Conservation (phyloP, 2,888 invertebrate genomes). For the Cheilosia urbana region DNA sequence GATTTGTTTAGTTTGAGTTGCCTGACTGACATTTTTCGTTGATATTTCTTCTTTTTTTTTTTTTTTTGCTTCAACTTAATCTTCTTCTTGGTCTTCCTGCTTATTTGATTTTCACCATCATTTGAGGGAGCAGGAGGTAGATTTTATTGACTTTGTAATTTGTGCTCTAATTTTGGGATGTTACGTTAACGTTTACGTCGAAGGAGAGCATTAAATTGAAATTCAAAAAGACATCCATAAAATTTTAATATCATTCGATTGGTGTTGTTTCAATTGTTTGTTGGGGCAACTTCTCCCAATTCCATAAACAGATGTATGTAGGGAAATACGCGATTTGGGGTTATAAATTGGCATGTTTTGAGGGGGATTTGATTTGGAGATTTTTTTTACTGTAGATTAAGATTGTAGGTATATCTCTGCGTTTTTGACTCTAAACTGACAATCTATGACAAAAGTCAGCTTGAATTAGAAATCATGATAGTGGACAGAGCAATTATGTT, state of each 20-base stretch:
- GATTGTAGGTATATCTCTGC: too few relatives aligned
- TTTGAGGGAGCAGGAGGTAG: slow-evolving; percentile 24
- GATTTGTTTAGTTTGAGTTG: slow-evolving; percentile 75
- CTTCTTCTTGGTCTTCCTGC: slow-evolving; percentile 14
- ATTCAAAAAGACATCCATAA: slow-evolving; percentile 54
- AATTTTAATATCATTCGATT: slow-evolving; percentile 48
- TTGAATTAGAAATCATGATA: too few relatives aligned
- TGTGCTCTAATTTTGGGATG: slow-evolving; percentile 66
- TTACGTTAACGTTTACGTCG: slow-evolving; percentile 23
- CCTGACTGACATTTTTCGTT: slow-evolving; percentile 71
- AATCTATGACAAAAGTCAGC: too few relatives aligned
- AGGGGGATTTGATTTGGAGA: too few relatives aligned
- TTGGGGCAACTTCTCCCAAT: not conserved
- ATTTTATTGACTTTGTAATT: slow-evolving; percentile 74
- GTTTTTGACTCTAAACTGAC: too few relatives aligned
- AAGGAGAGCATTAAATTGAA: slow-evolving; percentile 63
- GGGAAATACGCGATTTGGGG: not conserved
- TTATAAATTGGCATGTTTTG: too few relatives aligned
- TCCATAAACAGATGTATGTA: slow-evolving; percentile 1
- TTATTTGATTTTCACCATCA: slow-evolving; percentile 48
- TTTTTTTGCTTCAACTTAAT: slow-evolving; percentile 25
- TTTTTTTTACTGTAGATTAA: too few relatives aligned
- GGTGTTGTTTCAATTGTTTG: not conserved
- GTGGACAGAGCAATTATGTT: too few relatives aligned
- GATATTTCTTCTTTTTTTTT: not conserved